These are phyloP conservation scores for Oncorhynchus tshawytscha DNA, from an alignment of 2,113 vertebrate genomes.

Conservation along the genomic window DNA sequence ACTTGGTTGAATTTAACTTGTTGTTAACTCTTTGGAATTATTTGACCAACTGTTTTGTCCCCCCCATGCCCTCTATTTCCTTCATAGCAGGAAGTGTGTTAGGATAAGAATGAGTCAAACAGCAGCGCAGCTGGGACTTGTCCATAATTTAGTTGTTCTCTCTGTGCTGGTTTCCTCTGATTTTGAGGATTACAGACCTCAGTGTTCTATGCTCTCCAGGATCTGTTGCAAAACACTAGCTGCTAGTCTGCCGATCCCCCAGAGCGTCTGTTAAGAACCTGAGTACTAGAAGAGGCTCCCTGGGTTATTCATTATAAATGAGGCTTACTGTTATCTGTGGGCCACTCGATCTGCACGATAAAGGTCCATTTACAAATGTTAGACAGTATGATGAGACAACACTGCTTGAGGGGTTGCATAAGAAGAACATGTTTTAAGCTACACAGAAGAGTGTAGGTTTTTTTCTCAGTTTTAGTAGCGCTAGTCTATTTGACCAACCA, in stretches of 20 bases:
- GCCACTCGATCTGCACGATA: constrained; percentile 42
- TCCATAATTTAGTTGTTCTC: constrained; percentile 48
- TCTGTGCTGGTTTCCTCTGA: constrained; percentile 37
- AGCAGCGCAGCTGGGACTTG: constrained; percentile 12
- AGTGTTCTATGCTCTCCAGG: constrained; percentile 6
- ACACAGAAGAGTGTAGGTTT: neutral
- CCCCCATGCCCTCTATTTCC: constrained; percentile 16
- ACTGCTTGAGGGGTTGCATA: neutral
- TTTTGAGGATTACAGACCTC: constrained; percentile 28
- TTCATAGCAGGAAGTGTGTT: constrained; percentile 24
- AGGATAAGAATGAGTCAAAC: constrained; percentile 12
- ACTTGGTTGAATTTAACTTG: neutral
- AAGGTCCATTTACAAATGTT: constrained; percentile 32
- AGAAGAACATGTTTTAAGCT: neutral
- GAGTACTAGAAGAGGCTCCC: constrained; percentile 42
- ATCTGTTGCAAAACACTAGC: constrained; percentile 25
- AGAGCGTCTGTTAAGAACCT: constrained; percentile 44
- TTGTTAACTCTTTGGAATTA: neutral
- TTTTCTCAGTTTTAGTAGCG: neutral
- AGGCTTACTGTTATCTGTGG: constrained; percentile 37
- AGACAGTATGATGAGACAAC: constrained; percentile 17
- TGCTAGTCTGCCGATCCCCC: constrained; percentile 26
- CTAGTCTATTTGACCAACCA: neutral
- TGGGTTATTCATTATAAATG: constrained; percentile 68
- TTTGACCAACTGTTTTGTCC: constrained; percentile 48